phyloP scores from a whole-genome alignment of 1,140 invertebrate genomes.

The Papilio dardanus region DNA sequence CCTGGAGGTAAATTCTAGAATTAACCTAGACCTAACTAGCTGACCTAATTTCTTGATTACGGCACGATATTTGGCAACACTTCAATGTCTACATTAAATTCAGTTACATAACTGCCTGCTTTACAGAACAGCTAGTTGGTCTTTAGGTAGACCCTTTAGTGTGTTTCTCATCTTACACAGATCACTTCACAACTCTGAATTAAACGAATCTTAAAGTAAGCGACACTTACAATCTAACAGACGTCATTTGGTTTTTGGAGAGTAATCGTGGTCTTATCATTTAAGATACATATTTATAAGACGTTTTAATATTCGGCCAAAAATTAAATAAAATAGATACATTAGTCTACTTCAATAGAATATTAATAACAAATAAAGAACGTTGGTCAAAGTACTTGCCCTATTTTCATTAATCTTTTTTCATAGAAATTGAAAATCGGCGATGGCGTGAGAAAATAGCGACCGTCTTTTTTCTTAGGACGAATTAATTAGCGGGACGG shows the following conservation, averaged over 20 bases:
- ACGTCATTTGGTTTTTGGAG: too few relatives aligned
- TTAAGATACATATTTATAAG: too few relatives aligned
- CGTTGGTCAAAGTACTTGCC: conserved; percentile 43
- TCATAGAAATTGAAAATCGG: conserved; percentile 60
- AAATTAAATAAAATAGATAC: neutral
- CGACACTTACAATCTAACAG: too few relatives aligned
- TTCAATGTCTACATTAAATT: conserved; percentile 9
- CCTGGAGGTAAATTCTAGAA: neutral
- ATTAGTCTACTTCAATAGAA: conserved; percentile 2
- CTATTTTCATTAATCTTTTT: conserved; percentile 60
- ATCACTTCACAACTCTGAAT: too few relatives aligned
- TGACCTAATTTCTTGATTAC: neutral
- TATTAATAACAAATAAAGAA: conserved; percentile 45
- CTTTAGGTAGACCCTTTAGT: too few relatives aligned
- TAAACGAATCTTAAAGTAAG: too few relatives aligned
- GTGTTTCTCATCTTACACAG: too few relatives aligned
- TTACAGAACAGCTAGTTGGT: too few relatives aligned
- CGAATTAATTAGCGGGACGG: conserved; percentile 55
- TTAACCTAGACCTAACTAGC: conserved; percentile 1
- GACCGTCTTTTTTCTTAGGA: conserved; percentile 48
- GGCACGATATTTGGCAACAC: neutral
- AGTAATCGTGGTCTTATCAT: too few relatives aligned
- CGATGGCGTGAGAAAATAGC: conserved; percentile 51
- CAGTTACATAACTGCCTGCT: neutral
- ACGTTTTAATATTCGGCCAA: too few relatives aligned